phyloP scores from a whole-genome alignment of 2,888 invertebrate genomes.

The Pyrgus malvae region DNA sequence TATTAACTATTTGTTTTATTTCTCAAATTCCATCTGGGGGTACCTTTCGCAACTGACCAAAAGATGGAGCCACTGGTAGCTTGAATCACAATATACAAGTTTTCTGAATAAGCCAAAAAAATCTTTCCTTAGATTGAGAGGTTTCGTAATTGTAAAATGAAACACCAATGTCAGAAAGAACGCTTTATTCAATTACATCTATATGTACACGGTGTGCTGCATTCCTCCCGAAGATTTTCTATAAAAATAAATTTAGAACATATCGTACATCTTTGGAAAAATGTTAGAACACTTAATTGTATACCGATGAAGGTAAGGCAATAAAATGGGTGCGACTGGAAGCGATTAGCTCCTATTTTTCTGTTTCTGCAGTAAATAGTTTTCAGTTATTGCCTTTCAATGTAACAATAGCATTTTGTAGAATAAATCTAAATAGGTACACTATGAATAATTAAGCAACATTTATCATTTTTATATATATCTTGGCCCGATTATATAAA shows the following conservation, averaged over 20 bases:
- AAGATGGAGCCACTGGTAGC: too few species aligned
- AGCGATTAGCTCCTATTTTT: too few species aligned
- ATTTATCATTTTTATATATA: not conserved
- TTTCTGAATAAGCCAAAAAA: too few species aligned
- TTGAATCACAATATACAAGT: too few species aligned
- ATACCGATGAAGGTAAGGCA: not conserved
- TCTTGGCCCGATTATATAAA: not conserved
- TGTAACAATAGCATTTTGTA: too few species aligned
- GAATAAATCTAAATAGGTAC: too few species aligned
- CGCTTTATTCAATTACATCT: conserved; percentile 31
- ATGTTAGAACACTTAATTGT: conserved; percentile 3
- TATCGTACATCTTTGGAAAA: conserved; percentile 9
- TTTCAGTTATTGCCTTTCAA: too few species aligned
- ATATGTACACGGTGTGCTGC: conserved; percentile 31
- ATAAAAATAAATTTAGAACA: conserved; percentile 32
- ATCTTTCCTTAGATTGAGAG: too few species aligned
- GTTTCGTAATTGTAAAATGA: not conserved
- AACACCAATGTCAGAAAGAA: conserved; percentile 31
- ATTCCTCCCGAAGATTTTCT: conserved; percentile 32
- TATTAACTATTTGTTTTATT: conserved; percentile 2
- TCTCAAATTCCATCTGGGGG: not conserved
- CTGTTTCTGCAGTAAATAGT: too few species aligned
- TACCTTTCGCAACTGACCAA: too few species aligned
- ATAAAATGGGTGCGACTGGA: too few species aligned
- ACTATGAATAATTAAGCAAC: not conserved